Conservation (phyloP, 2,888 invertebrate species). For the Sycophila texana region DNA sequence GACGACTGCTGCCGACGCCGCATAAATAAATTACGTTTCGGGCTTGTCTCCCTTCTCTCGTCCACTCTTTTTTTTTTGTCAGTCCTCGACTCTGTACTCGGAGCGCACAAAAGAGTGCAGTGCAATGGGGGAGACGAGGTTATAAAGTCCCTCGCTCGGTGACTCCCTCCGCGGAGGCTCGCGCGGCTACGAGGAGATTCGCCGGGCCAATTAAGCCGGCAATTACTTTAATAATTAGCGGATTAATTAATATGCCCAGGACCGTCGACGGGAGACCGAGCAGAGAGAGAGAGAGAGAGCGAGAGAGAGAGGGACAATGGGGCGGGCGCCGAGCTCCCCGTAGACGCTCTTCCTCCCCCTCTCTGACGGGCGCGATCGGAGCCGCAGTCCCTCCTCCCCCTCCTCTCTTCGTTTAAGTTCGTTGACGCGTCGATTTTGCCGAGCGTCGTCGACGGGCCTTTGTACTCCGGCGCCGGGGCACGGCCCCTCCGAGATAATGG, state of each 20-base stretch:
- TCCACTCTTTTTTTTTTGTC: neutral
- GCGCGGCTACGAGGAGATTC: slow-evolving; percentile 24
- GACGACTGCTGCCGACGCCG: slow-evolving; percentile 9
- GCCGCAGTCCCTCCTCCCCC: too few species aligned
- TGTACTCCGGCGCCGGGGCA: neutral
- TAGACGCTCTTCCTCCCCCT: neutral
- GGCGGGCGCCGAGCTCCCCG: neutral
- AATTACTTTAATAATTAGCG: slow-evolving; percentile 67
- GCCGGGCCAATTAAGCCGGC: slow-evolving; percentile 66
- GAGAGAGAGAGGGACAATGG: slow-evolving; percentile 10
- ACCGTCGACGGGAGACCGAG: slow-evolving; percentile 5
- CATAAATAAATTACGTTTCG: slow-evolving; percentile 46
- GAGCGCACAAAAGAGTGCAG: slow-evolving; percentile 8
- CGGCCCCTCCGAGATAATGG: slow-evolving; percentile 10
- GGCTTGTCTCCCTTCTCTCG: neutral
- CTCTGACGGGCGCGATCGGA: too few species aligned
- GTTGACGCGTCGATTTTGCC: slow-evolving; percentile 44
- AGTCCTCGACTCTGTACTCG: neutral
- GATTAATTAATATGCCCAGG: slow-evolving; percentile 60
- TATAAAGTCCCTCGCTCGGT: slow-evolving; percentile 14
- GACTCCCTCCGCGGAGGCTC: neutral
- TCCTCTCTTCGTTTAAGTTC: slow-evolving; percentile 16
- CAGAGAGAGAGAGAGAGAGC: neutral
- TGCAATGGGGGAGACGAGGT: slow-evolving; percentile 17
- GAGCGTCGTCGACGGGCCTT: slow-evolving; percentile 27